Conservation (phyloP, 2,888 invertebrate species). For the Dinocampus coccinellae region DNA sequence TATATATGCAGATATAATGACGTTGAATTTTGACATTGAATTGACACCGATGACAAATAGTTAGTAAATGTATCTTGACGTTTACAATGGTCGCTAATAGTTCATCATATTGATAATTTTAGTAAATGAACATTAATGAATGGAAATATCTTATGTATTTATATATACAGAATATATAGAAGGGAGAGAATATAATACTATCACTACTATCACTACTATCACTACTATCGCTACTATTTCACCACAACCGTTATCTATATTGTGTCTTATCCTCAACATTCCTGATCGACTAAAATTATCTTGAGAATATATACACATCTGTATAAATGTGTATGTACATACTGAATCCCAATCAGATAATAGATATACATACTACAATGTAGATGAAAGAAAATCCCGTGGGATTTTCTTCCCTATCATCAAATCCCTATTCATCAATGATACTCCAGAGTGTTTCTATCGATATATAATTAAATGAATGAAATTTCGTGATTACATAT, state of each 20-base stretch:
- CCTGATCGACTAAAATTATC: background rate
- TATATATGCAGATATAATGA: background rate
- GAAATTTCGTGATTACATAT: background rate
- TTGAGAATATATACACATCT: background rate
- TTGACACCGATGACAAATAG: background rate
- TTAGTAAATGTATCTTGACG: background rate
- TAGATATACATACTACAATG: background rate
- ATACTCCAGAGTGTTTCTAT: background rate
- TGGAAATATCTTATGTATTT: background rate
- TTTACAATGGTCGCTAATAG: background rate
- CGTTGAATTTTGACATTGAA: background rate
- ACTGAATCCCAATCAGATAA: background rate
- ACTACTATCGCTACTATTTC: background rate
- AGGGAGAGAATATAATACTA: background rate
- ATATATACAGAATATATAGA: background rate
- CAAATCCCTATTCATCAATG: background rate
- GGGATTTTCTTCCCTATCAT: background rate
- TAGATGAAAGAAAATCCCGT: background rate
- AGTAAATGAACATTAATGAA: background rate
- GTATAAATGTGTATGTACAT: background rate
- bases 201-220: background rate
- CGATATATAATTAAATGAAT: background rate
- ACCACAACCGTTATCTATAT: background rate
- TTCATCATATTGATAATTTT: background rate
- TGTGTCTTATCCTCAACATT: background rate